These are phyloP conservation scores for Phyllotreta cruciferae DNA, from an alignment of 2,888 invertebrate species.

Conservation along the genomic window DNA sequence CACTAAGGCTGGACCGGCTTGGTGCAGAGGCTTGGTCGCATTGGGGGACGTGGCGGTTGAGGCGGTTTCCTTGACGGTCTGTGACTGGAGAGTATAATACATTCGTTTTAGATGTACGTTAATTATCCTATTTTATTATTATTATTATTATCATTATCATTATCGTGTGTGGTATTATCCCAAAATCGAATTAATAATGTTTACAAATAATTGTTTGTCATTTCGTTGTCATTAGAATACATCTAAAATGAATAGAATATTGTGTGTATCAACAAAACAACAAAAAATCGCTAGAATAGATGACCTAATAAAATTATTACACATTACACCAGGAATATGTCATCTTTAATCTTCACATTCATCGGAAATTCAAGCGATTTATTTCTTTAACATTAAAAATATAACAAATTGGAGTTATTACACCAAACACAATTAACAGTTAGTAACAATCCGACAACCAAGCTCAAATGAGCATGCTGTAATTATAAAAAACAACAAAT, in stretches of 20 bases:
- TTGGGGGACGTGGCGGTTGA: constrained; percentile 56
- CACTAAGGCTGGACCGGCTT: constrained; percentile 44
- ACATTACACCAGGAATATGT: too few species aligned
- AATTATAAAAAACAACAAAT: constrained; percentile 22
- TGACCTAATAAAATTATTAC: too few species aligned
- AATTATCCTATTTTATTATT: background rate
- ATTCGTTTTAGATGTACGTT: constrained; percentile 35
- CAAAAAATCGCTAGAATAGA: constrained; percentile 7
- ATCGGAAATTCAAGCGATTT: too few species aligned
- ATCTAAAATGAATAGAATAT: constrained; percentile 25
- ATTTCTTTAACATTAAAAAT: too few species aligned
- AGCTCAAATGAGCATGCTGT: constrained; percentile 44
- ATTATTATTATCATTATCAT: constrained; percentile 4
- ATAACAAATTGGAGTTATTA: background rate
- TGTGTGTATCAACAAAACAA: constrained; percentile 7
- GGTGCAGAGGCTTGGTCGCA: constrained; percentile 46
- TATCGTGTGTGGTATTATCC: background rate
- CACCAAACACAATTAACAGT: constrained; percentile 43
- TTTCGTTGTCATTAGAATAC: constrained; percentile 5
- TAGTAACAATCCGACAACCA: constrained; percentile 49
- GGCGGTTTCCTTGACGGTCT: constrained; percentile 66
- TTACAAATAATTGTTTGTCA: background rate
- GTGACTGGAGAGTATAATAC: constrained; percentile 58
- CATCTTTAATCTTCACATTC: too few species aligned
- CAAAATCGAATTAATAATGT: background rate